Base-by-base conservation (phyloP, 2,888 invertebrate species). In the Ennomos quercinarius region DNA sequence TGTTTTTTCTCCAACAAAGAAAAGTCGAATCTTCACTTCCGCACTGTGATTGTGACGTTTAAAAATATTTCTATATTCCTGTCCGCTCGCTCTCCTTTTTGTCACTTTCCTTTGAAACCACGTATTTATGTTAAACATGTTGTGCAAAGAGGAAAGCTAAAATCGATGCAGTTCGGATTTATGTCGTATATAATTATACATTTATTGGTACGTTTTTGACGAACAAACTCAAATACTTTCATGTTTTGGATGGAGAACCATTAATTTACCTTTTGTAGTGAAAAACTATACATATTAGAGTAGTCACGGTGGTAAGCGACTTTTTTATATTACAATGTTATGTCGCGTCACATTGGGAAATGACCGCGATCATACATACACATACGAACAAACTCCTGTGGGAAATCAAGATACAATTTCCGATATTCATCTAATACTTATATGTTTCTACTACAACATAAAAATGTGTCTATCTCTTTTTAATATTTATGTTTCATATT, bases 361-460 rank as follows among this genome's bases (percentile, higher is more conserved):
- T 83, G 82, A 84, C 82, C 81, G 74, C 77, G 74, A 81, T 83
- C 84, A 83, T 82, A 81, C 78, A 74, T 70, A 72, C 71, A 68
- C 70, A 74, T 71, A 67, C 67, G 64, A 60, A 62, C 40, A 35
- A 56, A 61, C 57, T 77, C 87, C 84, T 76, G 13, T 36, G 86
- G 87, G 87, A 90, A 89, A 89, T 87, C 86, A 82, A 77, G 78
- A 80, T 76, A 70, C 79, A 75, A 83, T 84, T 84, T 83, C 76
- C 77, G 76, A 81, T 81, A 78, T 76, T 76, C 77, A 76, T 73
- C 72, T 77, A 72, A 61, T 61, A 69, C 68, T 71, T 74, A 70
- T 5, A 27, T 70, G 71, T 73, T 76, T 70, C 73, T 68, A 67
- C 37, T 68, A 59, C 48, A 72, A 40, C 27, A 52, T 52, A 45